Base-by-base conservation (phyloP, 2,888 invertebrate species). In the Uloborus plumipes region DNA sequence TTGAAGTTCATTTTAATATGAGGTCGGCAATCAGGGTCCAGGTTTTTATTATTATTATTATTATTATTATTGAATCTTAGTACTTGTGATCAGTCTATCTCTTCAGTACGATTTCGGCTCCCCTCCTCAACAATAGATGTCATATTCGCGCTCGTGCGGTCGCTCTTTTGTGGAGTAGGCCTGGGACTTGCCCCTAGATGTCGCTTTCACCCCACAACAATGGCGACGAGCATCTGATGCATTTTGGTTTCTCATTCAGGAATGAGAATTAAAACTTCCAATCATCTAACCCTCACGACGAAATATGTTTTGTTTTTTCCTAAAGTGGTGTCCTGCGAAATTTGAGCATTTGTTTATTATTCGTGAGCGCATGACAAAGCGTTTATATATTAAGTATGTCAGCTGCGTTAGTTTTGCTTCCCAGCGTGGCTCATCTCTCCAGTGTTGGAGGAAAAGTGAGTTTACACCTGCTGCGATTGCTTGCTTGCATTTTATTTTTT, bases 401-500 rank as follows among this genome's bases (percentile, higher is more conserved):
- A 16, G 72, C 70, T 16, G 64, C 71, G 9, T 22, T 78, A 13
- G 72, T 72, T 50, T 61, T 72, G 59, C 72, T 78, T 78, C 72
- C 78, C 72, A 39, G 66, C 72, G 58, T 59, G 14, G 26, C 75
- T 50, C 64, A 51, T 6, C 47, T 15, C n/a, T 15, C 22, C 7
- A 39, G 20, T 16, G 22, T 18, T 16, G 66, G 66, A 2, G 65
- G 55, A 31, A 78, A 78, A 72, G 78, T 78, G 51, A 78, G 70
- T 66, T 66, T 31, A 16, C n/a, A 20, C n/a, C 55, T 9, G 16
- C 18, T n/a, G 20, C 18, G 16, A 26, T 9, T 18, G 1, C 1
- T 16, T 20, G 51, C 50, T 13, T 20, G 13, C 55, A 51, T 18
- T 53, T 51, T 26, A 55, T 50, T 47, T 22, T 50, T 71, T 26